A percentile compares a stretch with the other conserved stretches of the same genome.
phyloP scores from a whole-genome alignment of 64 coral and sea anemone species.

The Actinia equina region DNA sequence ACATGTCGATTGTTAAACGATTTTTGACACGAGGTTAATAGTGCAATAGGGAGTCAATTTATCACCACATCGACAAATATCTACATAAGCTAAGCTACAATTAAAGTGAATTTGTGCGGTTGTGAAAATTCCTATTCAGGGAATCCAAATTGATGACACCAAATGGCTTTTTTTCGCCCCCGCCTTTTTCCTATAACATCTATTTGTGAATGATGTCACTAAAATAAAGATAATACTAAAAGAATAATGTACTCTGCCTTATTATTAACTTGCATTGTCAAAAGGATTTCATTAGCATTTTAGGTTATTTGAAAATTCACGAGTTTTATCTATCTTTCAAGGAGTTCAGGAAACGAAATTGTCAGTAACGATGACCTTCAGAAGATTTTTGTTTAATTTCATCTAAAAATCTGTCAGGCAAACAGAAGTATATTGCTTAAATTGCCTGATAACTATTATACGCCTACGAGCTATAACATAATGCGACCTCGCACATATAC shows the following conservation, averaged over 20 bases:
- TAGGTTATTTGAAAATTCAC: background rate
- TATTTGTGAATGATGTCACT: background rate
- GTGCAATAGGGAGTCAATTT: constrained; percentile 21
- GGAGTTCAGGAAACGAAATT: constrained; percentile 2
- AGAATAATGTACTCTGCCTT: constrained; percentile 11
- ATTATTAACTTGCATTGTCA: constrained; percentile 11
- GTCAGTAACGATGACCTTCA: background rate
- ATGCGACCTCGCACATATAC: background rate
- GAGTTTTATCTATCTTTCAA: background rate
- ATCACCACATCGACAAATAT: constrained; percentile 5
- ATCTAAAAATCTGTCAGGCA: background rate
- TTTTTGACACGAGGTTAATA: constrained; percentile 29
- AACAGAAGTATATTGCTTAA: constrained; percentile 12
- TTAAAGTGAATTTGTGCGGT: constrained; percentile 12
- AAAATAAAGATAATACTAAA: background rate
- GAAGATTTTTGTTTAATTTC: background rate
- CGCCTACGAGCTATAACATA: constrained; percentile 4
- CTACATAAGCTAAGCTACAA: constrained; percentile 16
- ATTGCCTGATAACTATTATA: constrained; percentile 11
- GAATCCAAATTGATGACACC: background rate
- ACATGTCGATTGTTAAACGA: constrained; percentile 22
- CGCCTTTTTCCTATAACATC: background rate
- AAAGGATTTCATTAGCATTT: background rate
- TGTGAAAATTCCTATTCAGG: background rate
- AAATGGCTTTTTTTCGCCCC: background rate